Evolutionary conservation across 1,140 invertebrate genomes (phyloP), one percentile per base, ranked within the genome.

Genomic region (Drosophila aff.): DNA sequence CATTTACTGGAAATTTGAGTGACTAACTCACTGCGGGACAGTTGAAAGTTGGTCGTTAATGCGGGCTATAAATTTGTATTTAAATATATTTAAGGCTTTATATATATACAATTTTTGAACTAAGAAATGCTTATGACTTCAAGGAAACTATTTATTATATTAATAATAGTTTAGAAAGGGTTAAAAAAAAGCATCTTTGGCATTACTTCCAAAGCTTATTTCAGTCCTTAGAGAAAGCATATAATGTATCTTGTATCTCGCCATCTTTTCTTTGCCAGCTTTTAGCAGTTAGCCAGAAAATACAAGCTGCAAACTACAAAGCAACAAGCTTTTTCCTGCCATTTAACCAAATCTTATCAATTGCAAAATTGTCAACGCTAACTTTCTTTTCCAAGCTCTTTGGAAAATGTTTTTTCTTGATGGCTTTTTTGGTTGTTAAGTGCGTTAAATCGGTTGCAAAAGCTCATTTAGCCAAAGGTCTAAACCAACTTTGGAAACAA

Each of bases 401-500:
- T 36, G 33, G 23, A 52, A 33, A 50, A n/a, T 21, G 6, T 41
- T n/a, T 6, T 4, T n/a, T 38, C 11, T 23, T 55, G 10, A 31
- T 28, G 16, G 10, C 26, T 47, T 36, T 53, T 38, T 55, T 36
- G 18, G 31, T 43, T 65, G 26, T 60, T 43, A 33, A 65, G 61
- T 40, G 36, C 65, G 15, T 36, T 8, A 8, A 31, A 26, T 46
- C 26, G 28, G 23, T 33, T 41, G 8, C 65, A 53, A 73, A 73
- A 46, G 52, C 76, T 55, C 52, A 28, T 41, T 73, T 60, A 55
- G 36, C 38, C 31, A 53, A 61, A 73, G 68, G 47, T 71, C 52
- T 44, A 64, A 58, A 41, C 53, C 18, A 55, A 60, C 38, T 40
- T 40, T 43, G 16, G 5, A 62, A 23, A 47, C 23, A 44, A 31